Evolutionary conservation across 2,888 invertebrate genomes (phyloP), one percentile per base, ranked within the genome.

Genomic region (Pammene aurita): DNA sequence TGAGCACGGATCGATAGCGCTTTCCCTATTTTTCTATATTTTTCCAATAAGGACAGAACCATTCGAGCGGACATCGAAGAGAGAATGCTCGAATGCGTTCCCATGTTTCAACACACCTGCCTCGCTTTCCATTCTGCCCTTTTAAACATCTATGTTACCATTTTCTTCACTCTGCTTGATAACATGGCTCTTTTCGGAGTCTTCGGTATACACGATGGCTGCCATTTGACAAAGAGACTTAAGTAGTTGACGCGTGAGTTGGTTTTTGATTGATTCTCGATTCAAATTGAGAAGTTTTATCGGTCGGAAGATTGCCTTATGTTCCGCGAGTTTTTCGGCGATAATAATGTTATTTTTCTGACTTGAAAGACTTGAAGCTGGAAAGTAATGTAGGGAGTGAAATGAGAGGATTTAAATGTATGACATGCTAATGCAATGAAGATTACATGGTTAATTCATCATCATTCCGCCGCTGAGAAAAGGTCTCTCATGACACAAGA

Each of bases 101-200:
- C 70, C 76, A 58, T 78, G 78, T 80, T 77, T 76, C 77, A 79
- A 74, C 76, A 78, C 79, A 77, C 75, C 78, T 78, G 77, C 70
- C 71, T 46, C 68, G 68, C 57, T 68, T 68, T 68, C 35, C 69
- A 46, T 69, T 60, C 69, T 65, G 65, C 69, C 65, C 69, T 69
- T 64, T 68, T 68, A 64, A 64, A 63, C 63, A 68, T 52, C 63
- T 14, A 14, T 35, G 63, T 64, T 58, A 2, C 68, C 63, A 14
- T 26, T 58, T 35, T 7, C 18, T 1, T 5, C 13, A 7, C 2
- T 44, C 26, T 52, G 6, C 18, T 34, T 10, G 11, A n/a, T 6
- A 64, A 68, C 41, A 14, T 13, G 68, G 35, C 63, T 52, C 38
- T 18, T 2, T 18, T 44, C 7, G 58, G 52, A 58, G 68, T 4